phyloP scores from a whole-genome alignment of 2,888 invertebrate species.

The Erebia epiphron region DNA sequence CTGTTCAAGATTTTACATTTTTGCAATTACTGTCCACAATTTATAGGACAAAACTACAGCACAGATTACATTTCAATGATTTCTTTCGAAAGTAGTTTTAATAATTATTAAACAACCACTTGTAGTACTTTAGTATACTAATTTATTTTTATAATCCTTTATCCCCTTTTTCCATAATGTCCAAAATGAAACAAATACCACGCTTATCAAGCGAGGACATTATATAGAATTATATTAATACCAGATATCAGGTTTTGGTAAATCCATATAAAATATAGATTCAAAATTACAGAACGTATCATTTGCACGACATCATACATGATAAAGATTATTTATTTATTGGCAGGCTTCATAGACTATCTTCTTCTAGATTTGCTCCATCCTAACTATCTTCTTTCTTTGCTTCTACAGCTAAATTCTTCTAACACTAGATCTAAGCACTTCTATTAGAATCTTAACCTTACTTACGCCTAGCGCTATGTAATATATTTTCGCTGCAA shows the following conservation, averaged over 20 bases:
- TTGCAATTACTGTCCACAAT: slow-evolving; percentile 13
- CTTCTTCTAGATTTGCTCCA: slow-evolving; percentile 31
- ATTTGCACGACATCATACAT: slow-evolving; percentile 14
- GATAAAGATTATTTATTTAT: slow-evolving; percentile 1
- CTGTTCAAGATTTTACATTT: slow-evolving; percentile 5
- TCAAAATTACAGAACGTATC: slow-evolving; percentile 10
- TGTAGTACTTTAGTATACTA: slow-evolving; percentile 12
- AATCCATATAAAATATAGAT: neutral
- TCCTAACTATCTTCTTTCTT: slow-evolving; percentile 23
- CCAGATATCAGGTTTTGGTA: neutral
- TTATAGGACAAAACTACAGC: neutral
- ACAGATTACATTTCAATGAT: neutral
- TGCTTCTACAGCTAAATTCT: slow-evolving; percentile 25
- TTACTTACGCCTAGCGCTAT: slow-evolving; percentile 15
- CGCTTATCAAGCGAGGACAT: slow-evolving; percentile 70
- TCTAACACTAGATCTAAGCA: slow-evolving; percentile 26
- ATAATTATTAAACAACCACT: neutral
- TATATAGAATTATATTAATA: slow-evolving; percentile 7
- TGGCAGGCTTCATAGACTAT: slow-evolving; percentile 28
- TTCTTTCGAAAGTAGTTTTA: neutral
- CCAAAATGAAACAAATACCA: slow-evolving; percentile 48
- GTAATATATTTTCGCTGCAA: slow-evolving; percentile 19
- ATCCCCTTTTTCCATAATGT: slow-evolving; percentile 34
- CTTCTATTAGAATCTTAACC: slow-evolving; percentile 4
- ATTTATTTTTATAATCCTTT: slow-evolving; percentile 3